Evolutionary conservation across 2,888 invertebrate genomes (phyloP).

Genomic region (Nomada fucata): DNA sequence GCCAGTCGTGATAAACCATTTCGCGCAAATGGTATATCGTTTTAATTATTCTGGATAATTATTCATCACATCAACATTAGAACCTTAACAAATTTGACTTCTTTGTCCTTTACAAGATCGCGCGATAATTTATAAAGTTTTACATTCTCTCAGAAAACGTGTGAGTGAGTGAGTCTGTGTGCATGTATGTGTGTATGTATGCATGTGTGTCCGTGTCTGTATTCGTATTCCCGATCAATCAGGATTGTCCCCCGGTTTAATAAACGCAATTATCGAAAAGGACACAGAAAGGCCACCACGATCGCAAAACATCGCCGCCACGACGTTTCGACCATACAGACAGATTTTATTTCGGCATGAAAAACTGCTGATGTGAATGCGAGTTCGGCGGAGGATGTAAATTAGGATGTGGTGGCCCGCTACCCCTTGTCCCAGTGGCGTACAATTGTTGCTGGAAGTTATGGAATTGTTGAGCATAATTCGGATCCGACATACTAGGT

Average conservation of each 20-base stretch:
- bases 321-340: slow-evolving; percentile 47
- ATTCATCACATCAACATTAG: slow-evolving; percentile 58
- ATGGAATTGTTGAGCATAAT: slow-evolving; percentile 97
- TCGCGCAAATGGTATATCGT: slow-evolving; percentile 20
- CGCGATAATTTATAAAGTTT: slow-evolving; percentile 52
- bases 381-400: slow-evolving; percentile 83
- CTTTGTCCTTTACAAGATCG: slow-evolving; percentile 58
- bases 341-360: slow-evolving; percentile 83
- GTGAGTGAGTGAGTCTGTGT: too few relatives aligned
- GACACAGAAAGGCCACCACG: slow-evolving; percentile 69
- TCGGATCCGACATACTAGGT: slow-evolving; percentile 94
- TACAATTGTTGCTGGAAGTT: slow-evolving; percentile 98
- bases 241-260: slow-evolving; percentile 41
- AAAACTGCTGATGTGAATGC: slow-evolving; percentile 84
- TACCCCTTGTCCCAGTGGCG: slow-evolving; percentile 91
- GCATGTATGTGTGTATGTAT: background rate
- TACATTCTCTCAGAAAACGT: slow-evolving; percentile 47
- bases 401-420: slow-evolving; percentile 83
- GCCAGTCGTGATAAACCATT: slow-evolving; percentile 50
- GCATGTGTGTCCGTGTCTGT: slow-evolving; percentile 13
- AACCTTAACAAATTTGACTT: slow-evolving; percentile 57
- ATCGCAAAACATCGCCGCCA: slow-evolving; percentile 52
- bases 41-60: slow-evolving; percentile 44
- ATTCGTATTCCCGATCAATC: slow-evolving; percentile 36
- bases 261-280: slow-evolving; percentile 52